phyloP scores from a whole-genome alignment of 2,113 vertebrate genomes.

The Platysteira castanea region DNA sequence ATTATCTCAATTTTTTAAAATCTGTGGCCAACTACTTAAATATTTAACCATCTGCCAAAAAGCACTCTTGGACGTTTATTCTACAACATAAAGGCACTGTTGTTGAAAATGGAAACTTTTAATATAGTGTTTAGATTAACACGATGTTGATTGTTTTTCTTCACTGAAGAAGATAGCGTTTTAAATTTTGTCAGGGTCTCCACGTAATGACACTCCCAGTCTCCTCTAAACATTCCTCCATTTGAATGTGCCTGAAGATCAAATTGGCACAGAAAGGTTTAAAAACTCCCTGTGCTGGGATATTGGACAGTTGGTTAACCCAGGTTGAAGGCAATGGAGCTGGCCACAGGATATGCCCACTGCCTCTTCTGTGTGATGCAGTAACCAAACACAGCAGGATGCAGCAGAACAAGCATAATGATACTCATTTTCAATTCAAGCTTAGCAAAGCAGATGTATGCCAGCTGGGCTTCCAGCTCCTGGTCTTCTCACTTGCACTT shows the following conservation, averaged over 20 bases:
- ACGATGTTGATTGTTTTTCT: background rate
- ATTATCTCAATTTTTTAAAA: constrained; percentile 64
- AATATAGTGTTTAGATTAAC: constrained; percentile 21
- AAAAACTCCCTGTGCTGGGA: background rate
- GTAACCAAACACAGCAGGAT: background rate
- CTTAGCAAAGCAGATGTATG: constrained; percentile 24
- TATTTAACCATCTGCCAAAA: constrained; percentile 78
- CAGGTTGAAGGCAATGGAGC: background rate
- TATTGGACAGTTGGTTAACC: background rate
- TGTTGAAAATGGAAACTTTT: constrained; percentile 65
- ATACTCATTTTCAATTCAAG: background rate
- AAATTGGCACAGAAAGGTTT: background rate
- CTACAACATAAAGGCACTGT: constrained; percentile 54
- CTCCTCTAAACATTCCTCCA: background rate
- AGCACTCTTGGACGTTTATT: constrained; percentile 55
- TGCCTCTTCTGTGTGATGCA: background rate
- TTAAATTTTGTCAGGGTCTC: background rate
- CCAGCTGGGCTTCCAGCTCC: background rate
- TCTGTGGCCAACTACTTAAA: constrained; percentile 69
- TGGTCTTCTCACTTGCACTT: constrained; percentile 27
- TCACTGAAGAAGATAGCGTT: background rate
- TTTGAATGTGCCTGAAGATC: background rate
- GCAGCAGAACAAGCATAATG: background rate
- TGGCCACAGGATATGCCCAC: background rate
- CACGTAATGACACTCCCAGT: background rate